Evolutionary conservation across 2,888 invertebrate genomes (phyloP), one percentile per base, ranked within the genome.

Genomic region (Leptopilina myrica): DNA sequence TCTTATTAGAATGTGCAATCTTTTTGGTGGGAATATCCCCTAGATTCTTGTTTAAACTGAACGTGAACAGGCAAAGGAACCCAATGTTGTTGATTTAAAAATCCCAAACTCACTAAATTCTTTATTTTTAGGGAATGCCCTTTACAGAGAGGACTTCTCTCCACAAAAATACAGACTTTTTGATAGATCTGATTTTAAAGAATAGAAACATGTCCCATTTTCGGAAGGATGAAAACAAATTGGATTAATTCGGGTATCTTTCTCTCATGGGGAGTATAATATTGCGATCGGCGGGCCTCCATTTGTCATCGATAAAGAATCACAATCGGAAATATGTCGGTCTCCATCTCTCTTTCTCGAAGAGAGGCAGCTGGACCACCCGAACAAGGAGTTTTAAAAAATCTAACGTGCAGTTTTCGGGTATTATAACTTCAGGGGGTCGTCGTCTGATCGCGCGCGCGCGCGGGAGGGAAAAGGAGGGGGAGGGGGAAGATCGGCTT

Each of bases 251-350:
- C 59, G 14, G n/a, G 14, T n/a, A 43, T 43, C 8, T 8, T 43
- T 43, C 43, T 43, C 43, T 43, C 43, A 43, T 9, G 33, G 33
- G 69, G 56, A n/a, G 73, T 43, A 43, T 43, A 43, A 43, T 12
- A 73, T 73, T 73, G 73, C 56, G 12, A 73, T 73, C 33, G 33
- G n/a, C 53, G 9, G 14, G 69, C 14, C 0, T 33, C 40, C 73
- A 12, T 73, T 73, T 73, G 73, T 73, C 73, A 73, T 73, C 56
- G 73, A 56, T 73, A 73, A 73, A 73, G 53, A 73, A 73, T 73
- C 73, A 56, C 53, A 56, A 73, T 56, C 73, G 73, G n/a, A 73
- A 73, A 56, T 73, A 53, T 53, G 56, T 73, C 2, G 9, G 14
- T 56, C 33, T 14, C 14, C 33, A 33, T 33, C 33, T 33, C 33